These are phyloP conservation scores for Sogatella furcifera DNA, from an alignment of 1,140 invertebrate genomes.

Conservation along the genomic window DNA sequence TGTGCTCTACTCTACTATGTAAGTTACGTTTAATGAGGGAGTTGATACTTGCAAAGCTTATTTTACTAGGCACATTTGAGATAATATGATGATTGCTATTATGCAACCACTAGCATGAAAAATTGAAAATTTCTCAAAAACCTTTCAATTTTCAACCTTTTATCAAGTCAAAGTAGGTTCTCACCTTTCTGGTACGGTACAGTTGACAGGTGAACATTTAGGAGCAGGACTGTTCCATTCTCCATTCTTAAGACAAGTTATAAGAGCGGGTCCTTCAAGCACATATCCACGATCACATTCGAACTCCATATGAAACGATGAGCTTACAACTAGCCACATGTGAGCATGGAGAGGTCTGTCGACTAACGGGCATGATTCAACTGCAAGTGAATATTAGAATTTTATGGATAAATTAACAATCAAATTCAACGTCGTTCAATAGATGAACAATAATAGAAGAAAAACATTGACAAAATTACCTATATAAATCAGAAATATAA, in stretches of 20 bases:
- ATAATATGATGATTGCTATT: too few species aligned
- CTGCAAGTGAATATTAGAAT: background rate
- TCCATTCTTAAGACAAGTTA: conserved; percentile 39
- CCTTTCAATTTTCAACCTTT: conserved; percentile 16
- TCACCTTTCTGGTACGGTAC: conserved; percentile 26
- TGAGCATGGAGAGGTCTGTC: background rate
- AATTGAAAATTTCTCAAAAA: background rate
- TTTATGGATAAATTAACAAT: too few species aligned
- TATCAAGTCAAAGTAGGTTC: too few species aligned
- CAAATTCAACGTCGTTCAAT: too few species aligned
- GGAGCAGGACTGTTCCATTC: conserved; percentile 34
- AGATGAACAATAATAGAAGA: too few species aligned
- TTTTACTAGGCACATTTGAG: too few species aligned
- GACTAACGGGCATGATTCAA: background rate
- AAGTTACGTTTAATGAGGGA: too few species aligned
- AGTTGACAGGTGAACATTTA: conserved; percentile 27
- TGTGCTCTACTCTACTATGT: too few species aligned
- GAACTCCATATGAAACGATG: conserved; percentile 30
- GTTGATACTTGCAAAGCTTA: too few species aligned
- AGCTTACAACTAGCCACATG: background rate
- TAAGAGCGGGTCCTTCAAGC: conserved; percentile 31
- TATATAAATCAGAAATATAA: too few species aligned
- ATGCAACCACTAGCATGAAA: too few species aligned
- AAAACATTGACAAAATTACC: too few species aligned
- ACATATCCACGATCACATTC: conserved; percentile 34